These are phyloP conservation scores for Apotomis capreana DNA, from an alignment of 2,888 invertebrate species.

Conservation along the genomic window DNA sequence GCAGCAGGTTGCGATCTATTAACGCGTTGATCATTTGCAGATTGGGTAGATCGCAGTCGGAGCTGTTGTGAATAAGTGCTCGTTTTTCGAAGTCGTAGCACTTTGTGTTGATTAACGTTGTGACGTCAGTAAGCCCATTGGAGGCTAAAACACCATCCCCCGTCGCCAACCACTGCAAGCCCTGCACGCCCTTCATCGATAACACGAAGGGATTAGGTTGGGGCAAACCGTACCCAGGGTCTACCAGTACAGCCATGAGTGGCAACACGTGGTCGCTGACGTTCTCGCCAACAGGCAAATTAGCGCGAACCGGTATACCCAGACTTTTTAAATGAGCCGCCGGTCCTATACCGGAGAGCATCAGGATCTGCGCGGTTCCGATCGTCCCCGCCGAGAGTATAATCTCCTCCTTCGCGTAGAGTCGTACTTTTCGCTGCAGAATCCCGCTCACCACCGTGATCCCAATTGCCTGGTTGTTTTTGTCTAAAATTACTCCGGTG, in stretches of 20 bases:
- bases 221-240: constrained; percentile 43
- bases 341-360: constrained; percentile 68
- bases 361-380: constrained; percentile 64
- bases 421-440: constrained; percentile 38
- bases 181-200: constrained; percentile 39
- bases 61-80: constrained; percentile 48
- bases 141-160: constrained; percentile 59
- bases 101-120: constrained; percentile 57
- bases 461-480: constrained; percentile 54
- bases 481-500: constrained; percentile 59
- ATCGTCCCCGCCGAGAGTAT: constrained; percentile 66
- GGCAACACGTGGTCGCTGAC: constrained; percentile 63
- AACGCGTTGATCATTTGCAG: constrained; percentile 60
- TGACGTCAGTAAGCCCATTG: constrained; percentile 60
- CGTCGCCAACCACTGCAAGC: constrained; percentile 47
- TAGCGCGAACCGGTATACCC: constrained; percentile 53
- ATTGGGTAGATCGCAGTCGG: constrained; percentile 59
- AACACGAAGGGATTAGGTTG: constrained; percentile 38
- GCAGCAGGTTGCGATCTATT: constrained; percentile 50
- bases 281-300: constrained; percentile 63
- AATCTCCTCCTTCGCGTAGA: constrained; percentile 61
- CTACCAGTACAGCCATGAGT: constrained; percentile 53
- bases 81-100: constrained; percentile 58
- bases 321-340: constrained; percentile 55
- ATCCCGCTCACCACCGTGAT: constrained; percentile 51